Evolutionary conservation across 2,888 invertebrate species (phyloP), one percentile per base, ranked within the genome.

Genomic region (Gisinianus flammeolus): DNA sequence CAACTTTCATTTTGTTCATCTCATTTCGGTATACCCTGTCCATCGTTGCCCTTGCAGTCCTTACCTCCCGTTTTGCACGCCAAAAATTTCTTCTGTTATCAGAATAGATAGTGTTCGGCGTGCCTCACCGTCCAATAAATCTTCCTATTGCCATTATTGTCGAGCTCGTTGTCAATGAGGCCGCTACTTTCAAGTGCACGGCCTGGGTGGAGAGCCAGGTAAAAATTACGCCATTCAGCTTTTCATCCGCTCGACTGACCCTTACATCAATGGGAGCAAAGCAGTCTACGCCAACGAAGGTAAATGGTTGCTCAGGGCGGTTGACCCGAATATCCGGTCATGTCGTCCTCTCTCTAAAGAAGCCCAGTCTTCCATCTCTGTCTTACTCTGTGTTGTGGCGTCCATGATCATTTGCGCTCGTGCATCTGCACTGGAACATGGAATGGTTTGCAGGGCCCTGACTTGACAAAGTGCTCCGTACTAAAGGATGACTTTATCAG

Each of bases 171-270:
- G 35, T 52, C 2, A 79, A 52, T 0, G 70, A 76, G 44, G 12
- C 19, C 1, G 76, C 76, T 6, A 79, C n/a, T 33, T 79, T 72
- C 24, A 79, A 1, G 26, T 79, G 79, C 12, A 79, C 64, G 0
- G 79, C 76, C 71, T 76, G 24, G 10, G 76, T 70, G 1, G 76
- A 26, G 31, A 79, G 28, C 28, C 79, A 79, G 22, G 79, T 79
- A 26, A 79, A 79, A 6, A 79, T 24, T 1, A 62, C 76, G 3
- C 70, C 79, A 54, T 79, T 76, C 0, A 76, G 35, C 26, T 79
- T 79, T 33, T 76, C 76, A 44, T 54, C 3, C 1, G 28, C 1
- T 0, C 54, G 24, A 4, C 33, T 28, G 4, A 69, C 56, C 1
- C 24, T 28, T 4, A 75, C 76, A 4, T 68, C 12, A 19, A 71